Conservation (phyloP, 2,888 invertebrate species). For the Patella depressa region DNA sequence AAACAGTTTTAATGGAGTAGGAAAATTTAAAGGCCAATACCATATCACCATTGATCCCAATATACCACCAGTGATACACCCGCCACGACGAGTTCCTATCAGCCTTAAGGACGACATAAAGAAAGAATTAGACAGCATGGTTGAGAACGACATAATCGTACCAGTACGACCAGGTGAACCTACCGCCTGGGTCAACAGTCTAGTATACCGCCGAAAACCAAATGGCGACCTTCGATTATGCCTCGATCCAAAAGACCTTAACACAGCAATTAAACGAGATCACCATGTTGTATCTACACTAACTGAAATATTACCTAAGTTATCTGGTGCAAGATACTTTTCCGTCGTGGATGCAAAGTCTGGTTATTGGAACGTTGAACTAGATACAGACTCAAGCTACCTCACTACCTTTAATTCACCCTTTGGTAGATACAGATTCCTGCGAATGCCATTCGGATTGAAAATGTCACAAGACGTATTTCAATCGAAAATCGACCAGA, state of each 20-base stretch:
- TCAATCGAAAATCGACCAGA: slow-evolving; percentile 20
- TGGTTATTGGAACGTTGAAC: slow-evolving; percentile 33
- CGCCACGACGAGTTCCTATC: no score
- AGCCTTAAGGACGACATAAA: no score
- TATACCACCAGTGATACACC: no score
- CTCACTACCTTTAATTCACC: neutral
- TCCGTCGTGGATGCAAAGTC: slow-evolving; percentile 31
- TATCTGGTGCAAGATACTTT: slow-evolving; percentile 26
- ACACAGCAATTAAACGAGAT: slow-evolving; percentile 34
- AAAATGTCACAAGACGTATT: slow-evolving; percentile 18
- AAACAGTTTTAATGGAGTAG: no score
- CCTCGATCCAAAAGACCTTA: slow-evolving; percentile 36
- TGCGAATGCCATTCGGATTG: slow-evolving; percentile 1
- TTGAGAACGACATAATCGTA: no score
- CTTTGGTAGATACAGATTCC: neutral
- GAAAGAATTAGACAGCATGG: no score
- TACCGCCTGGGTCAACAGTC: no score
- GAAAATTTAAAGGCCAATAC: no score
- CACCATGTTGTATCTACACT: slow-evolving; percentile 31
- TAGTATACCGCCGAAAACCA: slow-evolving; percentile 15
- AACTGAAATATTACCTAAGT: slow-evolving; percentile 27
- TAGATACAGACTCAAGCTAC: slow-evolving; percentile 9
- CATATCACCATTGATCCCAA: no score
- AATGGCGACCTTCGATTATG: slow-evolving; percentile 20
- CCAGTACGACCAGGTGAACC: no score